Base-by-base conservation (phyloP, 2,113 vertebrate species). In the Brachirus orientalis region DNA sequence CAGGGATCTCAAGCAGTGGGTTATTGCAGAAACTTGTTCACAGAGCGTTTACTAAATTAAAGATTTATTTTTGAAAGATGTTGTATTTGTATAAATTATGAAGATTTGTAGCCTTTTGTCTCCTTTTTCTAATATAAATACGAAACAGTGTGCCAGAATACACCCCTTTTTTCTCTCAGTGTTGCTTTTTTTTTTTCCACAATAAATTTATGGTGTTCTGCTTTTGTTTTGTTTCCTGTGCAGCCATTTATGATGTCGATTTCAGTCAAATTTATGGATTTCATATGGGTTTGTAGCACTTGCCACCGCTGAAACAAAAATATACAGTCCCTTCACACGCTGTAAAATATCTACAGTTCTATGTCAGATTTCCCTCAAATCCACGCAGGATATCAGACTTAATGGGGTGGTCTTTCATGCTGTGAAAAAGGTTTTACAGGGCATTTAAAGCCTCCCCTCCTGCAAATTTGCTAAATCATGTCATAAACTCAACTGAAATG, bases 31-130 rank as follows among this genome's bases (percentile, higher is more conserved):
- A 95, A 93, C 91, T 86, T 95, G 95, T 95, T 95, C 91, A 91
- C 89, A 93, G 88, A 94, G 94, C 90, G 91, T 97, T 97, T 97
- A 95, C 95, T 96, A 95, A 97, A 97, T 96, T 96, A 96, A 96
- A 95, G 92, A 87, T 95, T 94, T 96, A 96, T 97, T 98, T 97
- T 97, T 94, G 91, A 92, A 94, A 93, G 88, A 89, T 94, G 94
- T 95, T 94, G 88, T 93, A 94, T 98, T 98, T 98, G 95, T 97
- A 97, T 97, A 97, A 97, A 98, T 96, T 94, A 96, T 97, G 92
- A 81, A 92, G 90, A 96, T 96, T 97, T 98, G 95, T 97, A 97
- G 95, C 90, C 89, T 94, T 94, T 93, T 51, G 93, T 90, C 91
- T 95, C 94, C 72, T 86, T 93, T 90, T 90, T 96, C 94, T 96